A percentile compares a stretch with the other conserved stretches of the same genome.
phyloP scores from a whole-genome alignment of 2,113 vertebrate genomes.

The Sterna hirundo region DNA sequence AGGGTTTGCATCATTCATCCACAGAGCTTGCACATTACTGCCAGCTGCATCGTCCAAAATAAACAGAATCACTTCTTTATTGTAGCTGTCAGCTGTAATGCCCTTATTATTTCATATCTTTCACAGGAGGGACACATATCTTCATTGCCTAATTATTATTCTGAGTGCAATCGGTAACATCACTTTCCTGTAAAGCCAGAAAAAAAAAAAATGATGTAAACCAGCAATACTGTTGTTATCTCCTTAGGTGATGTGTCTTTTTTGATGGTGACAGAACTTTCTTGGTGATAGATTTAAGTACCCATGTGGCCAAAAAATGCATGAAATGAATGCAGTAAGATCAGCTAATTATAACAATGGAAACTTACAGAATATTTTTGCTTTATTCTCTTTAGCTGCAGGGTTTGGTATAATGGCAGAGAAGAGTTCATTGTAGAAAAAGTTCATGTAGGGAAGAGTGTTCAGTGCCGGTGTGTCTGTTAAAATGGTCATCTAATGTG shows the following conservation, averaged over 20 bases:
- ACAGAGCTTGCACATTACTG: not conserved
- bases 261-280: not conserved
- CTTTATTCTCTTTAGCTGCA: not conserved
- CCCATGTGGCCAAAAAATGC: not conserved
- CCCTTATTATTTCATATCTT: not conserved
- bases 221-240: not conserved
- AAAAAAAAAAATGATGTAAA: not conserved
- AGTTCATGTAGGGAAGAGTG: not conserved
- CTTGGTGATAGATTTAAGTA: accelerated
- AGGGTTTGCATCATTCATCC: not conserved
- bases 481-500: not conserved
- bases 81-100: not conserved
- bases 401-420: not conserved
- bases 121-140: not conserved
- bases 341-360: not conserved
- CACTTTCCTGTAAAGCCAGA: not conserved
- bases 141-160: not conserved
- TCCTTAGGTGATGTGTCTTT: not conserved
- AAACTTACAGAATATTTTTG: not conserved
- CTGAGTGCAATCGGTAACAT: not conserved
- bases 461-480: not conserved
- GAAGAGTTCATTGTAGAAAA: not conserved
- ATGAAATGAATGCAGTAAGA: not conserved
- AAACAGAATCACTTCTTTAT: constrained; percentile 5
- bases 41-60: not conserved